These are phyloP conservation scores for Phalacrocorax aristotelis DNA, from an alignment of 2,113 vertebrate species.

Conservation along the genomic window DNA sequence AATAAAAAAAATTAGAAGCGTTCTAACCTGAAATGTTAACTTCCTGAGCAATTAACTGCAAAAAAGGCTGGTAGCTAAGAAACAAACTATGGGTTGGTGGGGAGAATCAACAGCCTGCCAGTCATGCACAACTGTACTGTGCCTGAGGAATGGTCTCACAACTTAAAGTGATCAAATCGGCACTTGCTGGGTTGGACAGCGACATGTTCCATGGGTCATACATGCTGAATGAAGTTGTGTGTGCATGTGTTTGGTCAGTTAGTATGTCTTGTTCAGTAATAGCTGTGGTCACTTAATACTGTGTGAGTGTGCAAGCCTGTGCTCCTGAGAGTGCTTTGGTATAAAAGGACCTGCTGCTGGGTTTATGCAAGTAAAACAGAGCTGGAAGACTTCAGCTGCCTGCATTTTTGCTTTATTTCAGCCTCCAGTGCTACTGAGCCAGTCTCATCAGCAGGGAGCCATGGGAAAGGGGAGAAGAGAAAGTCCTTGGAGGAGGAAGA, in stretches of 20 bases:
- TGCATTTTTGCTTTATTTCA: slow-evolving; percentile 43
- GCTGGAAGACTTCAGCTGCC: not conserved
- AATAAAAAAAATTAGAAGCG: not conserved
- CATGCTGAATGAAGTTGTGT: accelerated
- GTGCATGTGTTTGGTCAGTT: not conserved
- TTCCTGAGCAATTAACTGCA: not conserved
- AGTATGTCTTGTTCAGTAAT: not conserved
- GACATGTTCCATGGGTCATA: accelerated
- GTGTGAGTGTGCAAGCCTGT: not conserved
- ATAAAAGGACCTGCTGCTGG: not conserved
- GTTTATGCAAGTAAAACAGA: not conserved
- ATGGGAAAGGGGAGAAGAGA: slow-evolving; percentile 79
- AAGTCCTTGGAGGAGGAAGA: slow-evolving; percentile 71
- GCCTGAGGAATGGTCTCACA: not conserved
- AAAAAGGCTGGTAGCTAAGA: not conserved
- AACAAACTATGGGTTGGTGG: not conserved
- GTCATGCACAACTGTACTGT: not conserved
- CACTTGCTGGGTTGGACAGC: accelerated
- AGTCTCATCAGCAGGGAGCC: slow-evolving; percentile 47
- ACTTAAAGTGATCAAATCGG: accelerated
- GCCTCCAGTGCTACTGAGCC: slow-evolving; percentile 54
- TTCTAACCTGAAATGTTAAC: not conserved
- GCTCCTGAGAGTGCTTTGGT: not conserved
- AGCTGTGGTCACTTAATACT: not conserved
- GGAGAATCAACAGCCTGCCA: not conserved